Base-by-base conservation (phyloP, 1,140 invertebrate genomes). In the Caenorhabditis brenneri region DNA sequence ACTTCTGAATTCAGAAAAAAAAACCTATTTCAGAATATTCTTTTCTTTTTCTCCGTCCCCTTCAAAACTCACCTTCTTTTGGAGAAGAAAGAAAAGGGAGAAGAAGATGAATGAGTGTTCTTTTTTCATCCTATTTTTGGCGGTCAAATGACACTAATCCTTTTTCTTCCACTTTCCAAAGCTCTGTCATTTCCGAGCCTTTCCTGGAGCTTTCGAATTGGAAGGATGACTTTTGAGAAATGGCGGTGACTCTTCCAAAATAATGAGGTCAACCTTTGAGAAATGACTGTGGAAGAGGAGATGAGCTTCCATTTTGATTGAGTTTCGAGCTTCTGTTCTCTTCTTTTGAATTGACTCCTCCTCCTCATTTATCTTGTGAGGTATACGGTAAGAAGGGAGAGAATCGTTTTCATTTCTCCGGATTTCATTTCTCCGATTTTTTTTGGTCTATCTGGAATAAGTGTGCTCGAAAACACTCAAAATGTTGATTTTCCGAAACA, bases 101-200 rank as follows among this genome's bases (percentile, higher is more conserved):
- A 74, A 24, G 65, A 74, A 74, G 65, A 74, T 74, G 65, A 74
- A 74, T 74, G 36, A 74, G n/a, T 42, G 65, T 74, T 74, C 65
- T 74, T 74, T 42, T 42, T 36, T 33, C 31, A n/a, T 51, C 58
- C 58, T 65, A 65, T 65, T 65, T 65, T 65, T 65, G 58, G 29
- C 36, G 33, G 65, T 74, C 65, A 74, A 74, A 74, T 74, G 65
- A 74, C 65, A 74, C 65, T 74, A 74, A 74, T 74, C 65, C 36
- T 74, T 74, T 36, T 74, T 74, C 65, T 74, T 74, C 65, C 24
- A 1, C 16, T 31, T 31, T 42, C 27, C 0, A 15, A n/a, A 33
- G 65, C 65, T 74, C 65, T 74, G 65, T 42, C 65, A 74, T 74
- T 74, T 74, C 65, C 36, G 29, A 65, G 10, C 58, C 29, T 65